Evolutionary conservation across 1,140 invertebrate species (phyloP), one percentile per base, ranked within the genome.

Genomic region (Cheumatopsyche charites): DNA sequence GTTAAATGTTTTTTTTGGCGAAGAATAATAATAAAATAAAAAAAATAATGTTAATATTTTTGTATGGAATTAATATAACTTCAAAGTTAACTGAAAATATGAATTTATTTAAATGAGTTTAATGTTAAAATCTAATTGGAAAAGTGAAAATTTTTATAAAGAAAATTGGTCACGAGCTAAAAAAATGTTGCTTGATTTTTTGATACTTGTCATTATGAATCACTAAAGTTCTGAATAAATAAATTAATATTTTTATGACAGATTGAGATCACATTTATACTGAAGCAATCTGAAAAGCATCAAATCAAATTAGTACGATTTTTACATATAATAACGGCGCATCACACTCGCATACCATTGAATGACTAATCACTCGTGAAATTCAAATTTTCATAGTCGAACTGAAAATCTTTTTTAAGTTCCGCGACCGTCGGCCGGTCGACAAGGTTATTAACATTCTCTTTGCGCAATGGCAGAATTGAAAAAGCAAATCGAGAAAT

Each of bases 381-480:
- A 63, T 63, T 63, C 42, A 13, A 25, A 17, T 58, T 58, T 58
- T 58, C 43, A 36, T 36, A 36, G 62, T n/a, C 62, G 4, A 63
- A n/a, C n/a, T n/a, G 29, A 36, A 36, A 63, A 19, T 62, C 58
- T 43, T 19, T 15, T 15, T 66, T 19, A 43, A 66, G 42, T 66
- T 66, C 42, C 63, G 63, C 15, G 62, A 21, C 62, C 29, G n/a
- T 65, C 41, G 25, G 13, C 13, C 12, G n/a, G n/a, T 5, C 42
- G 41, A 43, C 63, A 66, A 66, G 63, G 63, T 47, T 66, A 66
- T 66, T 66, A 47, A 47, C 63, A 66, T 66, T 66, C 63, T 47
- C 42, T 66, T 47, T 19, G 21, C 43, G 63, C 29, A 36, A 36
- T n/a, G 9, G n/a, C 62, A 12, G 25, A 62, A 62, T 36, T 42